Base-by-base conservation (phyloP, 2,113 vertebrate species). In the Myocastor coypus region DNA sequence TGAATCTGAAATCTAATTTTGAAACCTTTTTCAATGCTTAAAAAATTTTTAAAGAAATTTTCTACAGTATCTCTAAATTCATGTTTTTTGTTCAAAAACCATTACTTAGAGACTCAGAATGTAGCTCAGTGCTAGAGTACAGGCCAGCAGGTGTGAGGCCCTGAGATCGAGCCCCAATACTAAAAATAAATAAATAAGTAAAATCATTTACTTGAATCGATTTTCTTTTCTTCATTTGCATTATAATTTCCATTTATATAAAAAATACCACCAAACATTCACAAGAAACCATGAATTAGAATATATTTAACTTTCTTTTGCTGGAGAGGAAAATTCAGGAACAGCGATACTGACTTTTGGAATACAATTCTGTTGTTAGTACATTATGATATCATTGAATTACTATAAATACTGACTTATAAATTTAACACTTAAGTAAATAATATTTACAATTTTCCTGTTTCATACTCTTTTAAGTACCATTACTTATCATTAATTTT, bases 291-390 rank as follows among this genome's bases (percentile, higher is more conserved):
- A 26, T 83, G 3, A 52, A 46, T 16, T 82, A 17, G 46, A 77
- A 73, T 82, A 78, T 32, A 13, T 85, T 94, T 73, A 92, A 69
- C n/a, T 84, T 95, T 84, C 90, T 92, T 91, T 94, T 94, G 22
- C 26, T 64, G 46, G 87, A 87, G 19, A 83, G 0, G 32, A 78
- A 69, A n/a, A 91, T 92, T 94, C 20, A 94, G 71, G 71, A 96
- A 83, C 66, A 86, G 2, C 92, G 30, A 87, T 92, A 92, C 50
- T 94, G 42, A 89, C 19, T 84, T 96, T 78, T 87, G 32, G 17
- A 73, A 91, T 80, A 24, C 11, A 84, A 9, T 87, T 95, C 94
- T 87, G 26, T 86, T 78, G 80, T 91, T 92, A 87, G 26, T 83
- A 75, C 24, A 85, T 77, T 91, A 66, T 64, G 81, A 90, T 95